Evolutionary conservation across 2,888 invertebrate species (phyloP).

Genomic region (Emesis furor): DNA sequence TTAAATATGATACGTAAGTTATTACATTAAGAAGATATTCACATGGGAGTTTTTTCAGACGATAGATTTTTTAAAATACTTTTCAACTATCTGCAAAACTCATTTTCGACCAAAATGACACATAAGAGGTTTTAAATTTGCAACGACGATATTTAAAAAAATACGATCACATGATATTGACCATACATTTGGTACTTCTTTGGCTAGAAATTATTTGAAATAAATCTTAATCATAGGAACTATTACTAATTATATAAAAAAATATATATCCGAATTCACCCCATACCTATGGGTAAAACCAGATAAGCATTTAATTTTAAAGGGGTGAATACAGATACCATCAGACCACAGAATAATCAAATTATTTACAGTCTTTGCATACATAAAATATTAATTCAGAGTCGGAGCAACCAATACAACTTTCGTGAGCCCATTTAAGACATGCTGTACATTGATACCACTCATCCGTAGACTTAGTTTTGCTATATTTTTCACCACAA

Average conservation of each 20-base stretch:
- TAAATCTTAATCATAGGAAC: no score
- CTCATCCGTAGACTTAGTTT: constrained; percentile 19
- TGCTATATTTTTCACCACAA: constrained; percentile 7
- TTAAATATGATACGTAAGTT: no score
- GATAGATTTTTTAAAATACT: no score
- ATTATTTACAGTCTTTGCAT: constrained; percentile 54
- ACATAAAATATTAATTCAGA: constrained; percentile 44
- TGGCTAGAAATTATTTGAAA: no score
- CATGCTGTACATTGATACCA: neutral
- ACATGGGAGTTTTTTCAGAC: no score
- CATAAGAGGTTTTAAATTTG: no score
- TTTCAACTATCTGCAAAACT: no score
- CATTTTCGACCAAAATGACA: no score
- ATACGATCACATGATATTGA: neutral
- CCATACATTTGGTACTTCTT: no score
- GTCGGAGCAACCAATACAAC: constrained; percentile 2
- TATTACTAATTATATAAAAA: neutral
- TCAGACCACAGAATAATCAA: no score
- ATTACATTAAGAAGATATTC: no score
- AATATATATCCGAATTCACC: neutral
- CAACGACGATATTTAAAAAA: neutral
- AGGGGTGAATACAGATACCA: neutral
- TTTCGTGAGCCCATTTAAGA: neutral
- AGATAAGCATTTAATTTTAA: neutral
- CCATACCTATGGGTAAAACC: neutral